Conservation (phyloP, 2,113 vertebrate genomes). For the Mormyrus lacerda region DNA sequence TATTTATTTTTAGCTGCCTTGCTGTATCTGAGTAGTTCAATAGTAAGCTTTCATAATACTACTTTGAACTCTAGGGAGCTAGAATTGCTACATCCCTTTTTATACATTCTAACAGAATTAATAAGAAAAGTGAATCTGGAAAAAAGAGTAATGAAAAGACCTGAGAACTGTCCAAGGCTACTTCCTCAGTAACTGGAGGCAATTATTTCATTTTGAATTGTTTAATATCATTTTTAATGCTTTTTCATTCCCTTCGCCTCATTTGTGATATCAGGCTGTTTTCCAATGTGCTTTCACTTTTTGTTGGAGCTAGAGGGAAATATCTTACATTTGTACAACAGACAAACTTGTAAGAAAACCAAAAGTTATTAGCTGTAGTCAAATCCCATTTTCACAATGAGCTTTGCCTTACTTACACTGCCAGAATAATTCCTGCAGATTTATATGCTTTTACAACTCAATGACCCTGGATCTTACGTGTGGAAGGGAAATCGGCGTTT, state of each 20-base stretch:
- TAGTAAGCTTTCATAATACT: neutral
- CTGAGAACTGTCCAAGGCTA: neutral
- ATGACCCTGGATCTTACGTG: neutral
- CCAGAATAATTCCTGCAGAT: neutral
- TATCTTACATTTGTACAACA: neutral
- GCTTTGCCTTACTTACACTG: neutral
- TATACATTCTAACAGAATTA: neutral
- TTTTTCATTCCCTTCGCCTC: neutral
- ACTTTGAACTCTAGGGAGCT: neutral
- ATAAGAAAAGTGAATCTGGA: neutral
- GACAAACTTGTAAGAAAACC: neutral
- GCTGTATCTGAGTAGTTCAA: conserved; percentile 32
- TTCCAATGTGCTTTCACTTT: neutral
- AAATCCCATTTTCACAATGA: neutral
- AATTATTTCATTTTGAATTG: neutral
- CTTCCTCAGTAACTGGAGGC: neutral
- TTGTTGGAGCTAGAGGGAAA: neutral
- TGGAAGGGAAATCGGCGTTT: neutral
- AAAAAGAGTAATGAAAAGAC: neutral
- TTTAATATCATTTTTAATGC: neutral
- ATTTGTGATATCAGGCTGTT: neutral
- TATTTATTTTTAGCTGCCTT: conserved; percentile 21
- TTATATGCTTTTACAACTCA: neutral
- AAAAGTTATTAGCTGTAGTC: neutral
- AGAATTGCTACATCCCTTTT: neutral